Evolutionary conservation across 2,888 invertebrate species (phyloP).

Genomic region (Masnerella sp.): DNA sequence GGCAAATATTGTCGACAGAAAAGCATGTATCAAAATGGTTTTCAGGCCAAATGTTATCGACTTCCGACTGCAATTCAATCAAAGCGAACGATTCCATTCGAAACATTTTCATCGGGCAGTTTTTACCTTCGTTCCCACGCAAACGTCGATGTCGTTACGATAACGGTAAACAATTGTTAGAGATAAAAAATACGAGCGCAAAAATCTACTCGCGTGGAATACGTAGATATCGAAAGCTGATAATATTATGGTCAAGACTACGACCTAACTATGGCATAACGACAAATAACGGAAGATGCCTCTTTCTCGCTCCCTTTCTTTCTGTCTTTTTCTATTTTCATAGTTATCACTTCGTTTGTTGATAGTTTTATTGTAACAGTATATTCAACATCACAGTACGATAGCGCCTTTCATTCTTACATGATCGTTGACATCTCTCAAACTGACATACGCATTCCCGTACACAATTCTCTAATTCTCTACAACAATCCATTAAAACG

Average conservation of each 20-base stretch:
- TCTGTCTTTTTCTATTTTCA: slow-evolving; percentile 16
- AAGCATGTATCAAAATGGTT: slow-evolving; percentile 16
- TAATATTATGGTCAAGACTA: slow-evolving; percentile 43
- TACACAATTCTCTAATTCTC: slow-evolving; percentile 71
- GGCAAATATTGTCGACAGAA: slow-evolving; percentile 16
- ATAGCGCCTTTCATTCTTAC: slow-evolving; percentile 76
- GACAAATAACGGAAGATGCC: slow-evolving; percentile 51
- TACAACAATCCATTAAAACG: slow-evolving; percentile 73
- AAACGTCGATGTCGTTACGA: slow-evolving; percentile 24
- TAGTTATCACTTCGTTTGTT: slow-evolving; percentile 61
- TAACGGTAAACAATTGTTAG: slow-evolving; percentile 28
- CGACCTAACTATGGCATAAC: slow-evolving; percentile 48
- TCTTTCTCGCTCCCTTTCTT: slow-evolving; percentile 11
- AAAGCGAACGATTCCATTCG: background rate
- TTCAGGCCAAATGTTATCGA: slow-evolving; percentile 33
- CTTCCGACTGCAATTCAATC: slow-evolving; percentile 11
- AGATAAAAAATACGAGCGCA: slow-evolving; percentile 32
- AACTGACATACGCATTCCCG: slow-evolving; percentile 67
- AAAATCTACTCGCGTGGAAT: slow-evolving; percentile 43
- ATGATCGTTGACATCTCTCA: slow-evolving; percentile 71
- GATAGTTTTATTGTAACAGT: slow-evolving; percentile 68
- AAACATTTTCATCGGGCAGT: background rate
- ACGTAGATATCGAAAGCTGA: slow-evolving; percentile 46
- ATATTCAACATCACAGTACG: slow-evolving; percentile 78
- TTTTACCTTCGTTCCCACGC: slow-evolving; percentile 8